Base-by-base conservation (phyloP, 2,888 invertebrate species). In the Drosophila phalerata region DNA sequence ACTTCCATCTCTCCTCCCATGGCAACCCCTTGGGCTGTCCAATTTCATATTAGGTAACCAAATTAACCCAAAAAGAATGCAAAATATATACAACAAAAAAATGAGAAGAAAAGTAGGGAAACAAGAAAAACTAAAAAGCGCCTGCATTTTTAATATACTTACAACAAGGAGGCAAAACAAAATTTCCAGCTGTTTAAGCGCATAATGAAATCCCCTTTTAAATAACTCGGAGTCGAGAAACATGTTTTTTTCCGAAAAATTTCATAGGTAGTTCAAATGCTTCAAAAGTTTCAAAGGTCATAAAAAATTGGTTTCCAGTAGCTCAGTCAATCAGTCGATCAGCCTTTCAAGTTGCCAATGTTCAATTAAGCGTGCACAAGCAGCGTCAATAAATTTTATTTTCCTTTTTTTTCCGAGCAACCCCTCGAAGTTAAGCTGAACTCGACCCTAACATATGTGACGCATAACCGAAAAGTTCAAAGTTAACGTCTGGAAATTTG, bases 281-380 rank as follows among this genome's bases (percentile, higher is more conserved):
- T 62, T 58, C 47, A 51, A 60, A 69, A 61, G 61, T 58, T 51
- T 52, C 22, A 38, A 81, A 83, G 81, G 86, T 75, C 84, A 76
- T 73, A 71, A 83, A 69, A 73, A 78, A 70, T 66, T 38, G 51
- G 53, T 56, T 58, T 64, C 47, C 60, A 62, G 43, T 67, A 67
- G 77, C 77, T 73, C 79, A 81, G 85, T 84, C 85, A 74, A 79
- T 81, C 87, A 83, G 81, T 70, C 66, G 80, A 63, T 72, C 64
- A 55, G 79, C 77, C 88, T 84, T 85, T 86, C 74, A 81, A 86
- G 87, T 88, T 86, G 78, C 69, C 85, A 81, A 71, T 86, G 85
- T 80, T 85, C 85, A 85, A 85, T 85, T 85, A 85, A 85, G 85
- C 85, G 85, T 88, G 73, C 78, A 72, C 74, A 73, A 67, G 75